A percentile compares a stretch with the other conserved stretches of the same genome.
Conservation (phyloP, 2,797 vertebrate genomes). For the Phalloptychus januarius region DNA sequence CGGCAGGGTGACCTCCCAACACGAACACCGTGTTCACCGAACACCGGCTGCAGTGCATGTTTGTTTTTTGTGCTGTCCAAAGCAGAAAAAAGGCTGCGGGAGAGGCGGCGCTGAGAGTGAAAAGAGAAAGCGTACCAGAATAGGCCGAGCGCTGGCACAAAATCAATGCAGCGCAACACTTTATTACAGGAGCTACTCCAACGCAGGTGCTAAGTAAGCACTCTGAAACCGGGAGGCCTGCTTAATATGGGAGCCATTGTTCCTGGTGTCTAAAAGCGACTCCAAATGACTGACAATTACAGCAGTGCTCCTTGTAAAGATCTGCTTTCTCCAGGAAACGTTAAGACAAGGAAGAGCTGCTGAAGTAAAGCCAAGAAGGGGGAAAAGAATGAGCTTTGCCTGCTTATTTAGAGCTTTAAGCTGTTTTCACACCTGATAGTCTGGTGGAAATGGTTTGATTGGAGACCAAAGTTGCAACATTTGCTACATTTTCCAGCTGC, state of each 20-base stretch:
- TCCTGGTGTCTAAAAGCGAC: conserved; percentile 27
- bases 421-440: no score
- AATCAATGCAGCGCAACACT: conserved; percentile 73
- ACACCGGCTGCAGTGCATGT: conserved; percentile 27
- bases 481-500: no score
- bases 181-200: conserved; percentile 67
- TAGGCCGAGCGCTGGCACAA: conserved; percentile 71
- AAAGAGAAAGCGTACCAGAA: conserved; percentile 47
- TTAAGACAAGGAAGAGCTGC: neutral
- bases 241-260: conserved; percentile 37
- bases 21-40: conserved; percentile 19
- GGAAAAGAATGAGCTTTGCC: neutral
- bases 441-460: no score
- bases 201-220: conserved; percentile 76
- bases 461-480: no score
- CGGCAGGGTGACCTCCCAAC: conserved; percentile 43
- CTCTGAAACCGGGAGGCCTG: conserved; percentile 44
- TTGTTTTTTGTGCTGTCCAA: conserved; percentile 53
- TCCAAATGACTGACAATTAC: conserved; percentile 2
- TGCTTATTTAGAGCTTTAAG: neutral
- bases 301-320: neutral
- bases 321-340: neutral
- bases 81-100: conserved; percentile 32
- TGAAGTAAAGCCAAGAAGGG: neutral
- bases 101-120: conserved; percentile 16